phyloP scores from a whole-genome alignment of 1,140 invertebrate genomes.

The Harpegnathos saltator region DNA sequence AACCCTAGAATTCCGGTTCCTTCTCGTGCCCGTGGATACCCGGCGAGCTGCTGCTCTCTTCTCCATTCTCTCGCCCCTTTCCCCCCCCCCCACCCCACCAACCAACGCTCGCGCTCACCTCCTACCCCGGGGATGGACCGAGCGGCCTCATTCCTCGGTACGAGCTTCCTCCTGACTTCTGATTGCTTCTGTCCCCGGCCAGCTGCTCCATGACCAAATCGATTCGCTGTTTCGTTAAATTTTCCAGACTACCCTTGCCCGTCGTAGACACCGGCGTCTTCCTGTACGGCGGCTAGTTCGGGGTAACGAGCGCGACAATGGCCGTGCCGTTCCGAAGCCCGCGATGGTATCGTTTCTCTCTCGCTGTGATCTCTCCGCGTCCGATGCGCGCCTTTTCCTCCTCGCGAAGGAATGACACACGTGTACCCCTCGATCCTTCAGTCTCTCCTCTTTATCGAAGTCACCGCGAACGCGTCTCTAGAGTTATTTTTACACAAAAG shows the following conservation, averaged over 20 bases:
- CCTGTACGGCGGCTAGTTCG: constrained; percentile 59
- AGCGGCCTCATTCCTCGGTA: constrained; percentile 64
- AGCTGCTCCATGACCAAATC: constrained; percentile 80
- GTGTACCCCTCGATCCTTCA: background rate
- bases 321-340: constrained; percentile 26
- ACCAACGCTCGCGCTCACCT: constrained; percentile 21
- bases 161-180: constrained; percentile 76
- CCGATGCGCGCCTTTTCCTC: background rate
- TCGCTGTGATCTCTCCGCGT: background rate
- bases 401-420: background rate
- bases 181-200: constrained; percentile 80
- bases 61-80: background rate
- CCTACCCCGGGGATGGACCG: constrained; percentile 12
- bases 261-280: constrained; percentile 49
- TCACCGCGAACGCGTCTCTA: background rate
- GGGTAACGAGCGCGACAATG: constrained; percentile 60
- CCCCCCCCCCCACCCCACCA: background rate
- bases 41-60: constrained; percentile 15
- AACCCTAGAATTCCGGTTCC: constrained; percentile 20
- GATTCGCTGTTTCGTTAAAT: constrained; percentile 77
- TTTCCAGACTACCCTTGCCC: constrained; percentile 66
- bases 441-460: background rate
- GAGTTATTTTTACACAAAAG: background rate
- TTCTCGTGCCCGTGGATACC: constrained; percentile 36
- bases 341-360: background rate